Evolutionary conservation across 2,797 vertebrate genomes (phyloP).

Genomic region (Buceros bicornis): DNA sequence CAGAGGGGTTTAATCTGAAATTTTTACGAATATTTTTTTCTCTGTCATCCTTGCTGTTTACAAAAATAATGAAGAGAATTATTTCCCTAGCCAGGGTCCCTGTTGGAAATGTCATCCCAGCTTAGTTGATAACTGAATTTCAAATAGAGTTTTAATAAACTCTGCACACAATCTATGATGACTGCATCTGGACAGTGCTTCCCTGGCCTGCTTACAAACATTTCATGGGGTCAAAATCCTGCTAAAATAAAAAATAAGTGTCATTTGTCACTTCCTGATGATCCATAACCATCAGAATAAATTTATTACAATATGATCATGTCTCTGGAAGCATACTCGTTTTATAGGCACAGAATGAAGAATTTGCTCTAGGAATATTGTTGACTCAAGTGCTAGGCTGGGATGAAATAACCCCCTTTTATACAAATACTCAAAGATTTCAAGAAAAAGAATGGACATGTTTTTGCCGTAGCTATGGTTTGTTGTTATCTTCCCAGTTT

Average conservation of each 20-base stretch:
- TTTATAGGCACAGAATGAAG: not conserved
- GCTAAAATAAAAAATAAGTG: not conserved
- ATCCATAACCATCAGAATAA: not conserved
- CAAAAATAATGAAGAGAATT: conserved; percentile 7
- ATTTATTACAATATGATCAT: not conserved
- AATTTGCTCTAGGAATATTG: not conserved
- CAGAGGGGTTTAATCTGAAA: not conserved
- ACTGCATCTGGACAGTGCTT: not conserved
- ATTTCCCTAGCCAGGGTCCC: not conserved
- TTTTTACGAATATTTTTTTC: not conserved
- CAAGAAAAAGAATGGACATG: not conserved
- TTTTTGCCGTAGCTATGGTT: not conserved
- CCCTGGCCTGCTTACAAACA: not conserved
- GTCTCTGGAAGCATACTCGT: not conserved
- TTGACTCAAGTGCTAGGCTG: not conserved
- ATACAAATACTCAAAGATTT: not conserved
- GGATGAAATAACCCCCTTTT: not conserved
- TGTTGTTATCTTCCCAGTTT: not conserved
- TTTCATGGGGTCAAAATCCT: not conserved
- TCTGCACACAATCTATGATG: not conserved
- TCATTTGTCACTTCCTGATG: not conserved
- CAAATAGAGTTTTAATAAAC: not conserved
- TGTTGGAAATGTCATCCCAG: not conserved
- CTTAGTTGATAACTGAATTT: not conserved
- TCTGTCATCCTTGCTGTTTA: not conserved